A percentile compares a stretch with the other conserved stretches of the same genome.
Evolutionary conservation across 2,113 vertebrate species (phyloP).

Genomic region (Eira barbara): DNA sequence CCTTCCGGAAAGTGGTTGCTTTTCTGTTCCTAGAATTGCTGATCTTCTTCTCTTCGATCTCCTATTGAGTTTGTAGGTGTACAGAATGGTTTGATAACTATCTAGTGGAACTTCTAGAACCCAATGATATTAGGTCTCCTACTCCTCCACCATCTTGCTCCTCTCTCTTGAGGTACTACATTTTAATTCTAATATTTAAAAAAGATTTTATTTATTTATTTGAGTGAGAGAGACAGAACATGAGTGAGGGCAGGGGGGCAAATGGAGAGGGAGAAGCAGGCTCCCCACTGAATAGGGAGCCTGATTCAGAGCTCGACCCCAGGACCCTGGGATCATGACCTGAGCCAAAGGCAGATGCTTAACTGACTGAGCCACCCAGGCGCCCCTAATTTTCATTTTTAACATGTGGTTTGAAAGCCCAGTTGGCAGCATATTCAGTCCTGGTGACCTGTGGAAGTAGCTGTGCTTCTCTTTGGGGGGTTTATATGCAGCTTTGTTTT

Average conservation of each 20-base stretch:
- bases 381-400: neutral
- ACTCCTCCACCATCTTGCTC: too few relatives aligned
- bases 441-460: neutral
- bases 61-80: too few relatives aligned
- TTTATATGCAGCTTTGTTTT: neutral
- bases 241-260: too few relatives aligned
- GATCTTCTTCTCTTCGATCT: too few relatives aligned
- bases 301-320: rapidly evolving
- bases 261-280: too few relatives aligned
- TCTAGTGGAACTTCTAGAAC: too few relatives aligned
- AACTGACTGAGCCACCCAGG: neutral
- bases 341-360: neutral
- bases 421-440: slow-evolving; percentile 49
- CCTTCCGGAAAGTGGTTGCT: too few relatives aligned
- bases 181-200: slow-evolving; percentile 64
- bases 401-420: slow-evolving; percentile 38
- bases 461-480: neutral
- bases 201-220: neutral
- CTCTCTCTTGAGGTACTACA: neutral
- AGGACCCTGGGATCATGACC: neutral
- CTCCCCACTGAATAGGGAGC: neutral
- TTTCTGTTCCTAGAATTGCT: too few relatives aligned
- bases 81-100: too few relatives aligned
- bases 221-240: neutral
- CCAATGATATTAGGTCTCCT: too few relatives aligned